Conservation (phyloP, 2,113 vertebrate genomes). For the Tragelaphus scriptus region DNA sequence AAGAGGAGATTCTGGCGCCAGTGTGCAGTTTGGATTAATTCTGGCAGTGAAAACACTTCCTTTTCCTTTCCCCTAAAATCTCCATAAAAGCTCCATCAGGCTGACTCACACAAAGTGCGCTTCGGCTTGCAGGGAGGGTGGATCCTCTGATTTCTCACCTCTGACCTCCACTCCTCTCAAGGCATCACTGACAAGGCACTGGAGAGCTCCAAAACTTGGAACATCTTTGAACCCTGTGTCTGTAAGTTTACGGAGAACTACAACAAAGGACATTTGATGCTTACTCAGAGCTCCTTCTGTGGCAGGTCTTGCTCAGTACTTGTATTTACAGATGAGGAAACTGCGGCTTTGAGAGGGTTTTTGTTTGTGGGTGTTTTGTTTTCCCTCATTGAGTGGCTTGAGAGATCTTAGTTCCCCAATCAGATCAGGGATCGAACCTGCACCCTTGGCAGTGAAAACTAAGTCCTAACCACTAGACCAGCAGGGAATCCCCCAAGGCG, state of each 20-base stretch:
- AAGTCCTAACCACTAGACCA: not conserved
- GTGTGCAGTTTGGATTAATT: not conserved
- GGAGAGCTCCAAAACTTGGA: not conserved
- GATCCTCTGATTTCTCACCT: not conserved
- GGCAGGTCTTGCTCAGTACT: not conserved
- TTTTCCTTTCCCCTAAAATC: not conserved
- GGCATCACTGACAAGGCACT: not conserved
- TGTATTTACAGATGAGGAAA: not conserved
- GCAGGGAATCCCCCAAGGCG: not conserved
- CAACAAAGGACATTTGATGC: not conserved
- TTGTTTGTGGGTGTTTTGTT: not conserved
- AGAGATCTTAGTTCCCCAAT: rapidly evolving
- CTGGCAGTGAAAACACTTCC: not conserved
- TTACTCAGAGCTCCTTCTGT: not conserved
- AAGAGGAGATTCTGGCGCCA: not conserved
- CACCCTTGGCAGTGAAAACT: not conserved
- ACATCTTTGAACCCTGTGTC: not conserved
- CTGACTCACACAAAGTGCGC: not conserved
- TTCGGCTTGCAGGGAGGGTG: not conserved
- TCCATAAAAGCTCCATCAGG: not conserved
- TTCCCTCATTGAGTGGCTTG: not conserved
- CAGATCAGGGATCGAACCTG: not conserved
- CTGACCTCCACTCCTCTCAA: not conserved
- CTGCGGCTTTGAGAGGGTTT: not conserved
- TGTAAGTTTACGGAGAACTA: not conserved